Evolutionary conservation across 2,113 vertebrate species (phyloP), one percentile per base, ranked within the genome.

Genomic region (Capreolus pygargus): DNA sequence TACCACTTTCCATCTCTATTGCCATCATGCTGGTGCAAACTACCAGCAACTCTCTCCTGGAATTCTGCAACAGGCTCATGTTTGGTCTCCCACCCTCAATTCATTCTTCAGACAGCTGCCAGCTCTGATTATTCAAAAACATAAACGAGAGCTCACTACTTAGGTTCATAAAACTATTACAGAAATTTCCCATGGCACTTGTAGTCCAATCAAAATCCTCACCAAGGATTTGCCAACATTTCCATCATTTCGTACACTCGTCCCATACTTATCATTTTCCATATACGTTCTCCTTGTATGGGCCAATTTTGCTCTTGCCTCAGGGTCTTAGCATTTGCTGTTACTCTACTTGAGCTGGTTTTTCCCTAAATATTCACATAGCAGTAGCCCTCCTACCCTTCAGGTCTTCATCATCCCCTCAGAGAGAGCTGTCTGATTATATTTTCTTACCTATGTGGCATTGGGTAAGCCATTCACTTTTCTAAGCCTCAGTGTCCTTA

Each of bases 91-190:
- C 16, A 28, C 28, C 81, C 25, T 97, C 33, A 64, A 61, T 82
- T 27, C 14, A 86, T 96, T 86, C 60, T 84, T 92, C 52, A 95
- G 54, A 92, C 13, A 74, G 7, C 33, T 89, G 28, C 39, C 79
- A 96, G 58, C 39, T 86, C 3, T 45, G 39, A 50, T 61, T 36
- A 94, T 95, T 92, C 39, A 86, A 96, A 94, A 89, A 74, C 52
- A 11, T 58, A 43, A 58, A 58, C 12, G 55, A 84, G 36, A 57
- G 70, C 7, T 92, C 27, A 82, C 30, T 95, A 74, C 17, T 45
- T 95, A 84, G 27, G 16, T 86, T 45, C 36, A 89, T 86, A 86
- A 91, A 91, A 16, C 21, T 50, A 25, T 91, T 78, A 25, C 33
- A 86, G 88, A 94, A 91, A 74, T 89, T 85, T 84, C 36, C 52